These are phyloP conservation scores for Chaenodraco wilsoni DNA, from an alignment of 2,797 vertebrate species.

Conservation along the genomic window DNA sequence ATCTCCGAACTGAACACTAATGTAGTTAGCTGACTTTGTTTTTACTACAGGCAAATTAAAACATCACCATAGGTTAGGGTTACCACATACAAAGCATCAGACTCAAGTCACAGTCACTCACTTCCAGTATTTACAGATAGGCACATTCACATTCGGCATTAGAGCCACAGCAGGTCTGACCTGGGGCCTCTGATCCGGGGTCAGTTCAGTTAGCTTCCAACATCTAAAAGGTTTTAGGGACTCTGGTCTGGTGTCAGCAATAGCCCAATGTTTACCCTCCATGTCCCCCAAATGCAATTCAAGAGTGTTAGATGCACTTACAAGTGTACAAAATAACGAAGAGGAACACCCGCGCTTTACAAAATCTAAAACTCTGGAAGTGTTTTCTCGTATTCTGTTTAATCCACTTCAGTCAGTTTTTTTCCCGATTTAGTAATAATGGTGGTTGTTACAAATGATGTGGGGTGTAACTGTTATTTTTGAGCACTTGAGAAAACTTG, in stretches of 20 bases:
- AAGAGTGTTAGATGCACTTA: conserved; percentile 4
- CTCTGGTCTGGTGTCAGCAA: conserved; percentile 10
- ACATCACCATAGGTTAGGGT: conserved; percentile 50
- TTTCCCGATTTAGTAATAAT: not conserved
- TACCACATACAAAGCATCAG: conserved; percentile 70
- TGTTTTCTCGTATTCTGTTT: not conserved
- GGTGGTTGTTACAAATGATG: not conserved
- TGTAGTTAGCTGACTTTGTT: not conserved
- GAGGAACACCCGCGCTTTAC: conserved; percentile 13
- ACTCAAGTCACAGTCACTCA: conserved; percentile 74
- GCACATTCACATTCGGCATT: conserved; percentile 77
- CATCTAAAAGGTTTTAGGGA: conserved; percentile 35
- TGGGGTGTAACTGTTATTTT: conserved; percentile 4
- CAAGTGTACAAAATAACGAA: conserved; percentile 28
- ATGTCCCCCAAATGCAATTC: conserved; percentile 3
- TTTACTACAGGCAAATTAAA: not conserved
- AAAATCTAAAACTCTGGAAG: conserved; percentile 23
- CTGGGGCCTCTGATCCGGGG: conserved; percentile 21
- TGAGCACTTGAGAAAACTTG: not conserved
- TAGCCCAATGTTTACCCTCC: not conserved
- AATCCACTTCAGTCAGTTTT: conserved; percentile 12
- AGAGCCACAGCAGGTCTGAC: conserved; percentile 65
- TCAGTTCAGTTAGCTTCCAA: not conserved
- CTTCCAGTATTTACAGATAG: conserved; percentile 79
- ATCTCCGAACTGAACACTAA: too few species aligned